Evolutionary conservation across 92 coral and sea anemone species (phyloP), one percentile per base, ranked within the genome.

Genomic region (Heliopora coerulea): DNA sequence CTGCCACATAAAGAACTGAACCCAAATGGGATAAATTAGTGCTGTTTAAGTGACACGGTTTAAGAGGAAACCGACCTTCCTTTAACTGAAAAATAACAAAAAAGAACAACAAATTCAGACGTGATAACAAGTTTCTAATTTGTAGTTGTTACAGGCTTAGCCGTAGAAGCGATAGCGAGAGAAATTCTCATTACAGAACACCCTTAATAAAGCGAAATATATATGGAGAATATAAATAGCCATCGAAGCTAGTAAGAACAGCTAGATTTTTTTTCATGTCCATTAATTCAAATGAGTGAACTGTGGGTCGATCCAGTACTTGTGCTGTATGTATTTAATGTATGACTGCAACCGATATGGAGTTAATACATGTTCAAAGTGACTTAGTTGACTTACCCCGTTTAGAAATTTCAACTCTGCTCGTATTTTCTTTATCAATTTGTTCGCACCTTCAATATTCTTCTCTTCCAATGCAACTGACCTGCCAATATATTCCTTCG

Each of bases 11-110:
- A 42, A 92, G 73, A 32, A 89, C 88, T 66, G 87, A 89, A 21
- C 87, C 88, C 65, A 92, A 70, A 67, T 89, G 95, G 26, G 86
- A 59, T 0, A 92, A 88, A 77, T 92, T 92, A 40, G 96, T 89
- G 76, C 97, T 89, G 60, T 89, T 86, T 14, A 89, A 78, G 39
- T 89, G 91, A 21, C 90, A 78, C 17, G 66, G 58, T 49, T 87
- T 81, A 27, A 89, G 60, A 8, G 88, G 82, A 21, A 39, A 49
- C 25, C 76, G 61, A 46, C 25, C 72, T 11, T 79, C 58, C 41
- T 31, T 48, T 29, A 91, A 65, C 91, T 89, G 73, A 19, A 14
- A 19, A 19, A 68, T n/a, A 30, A 54, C 8, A 46, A 17, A 25
- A 29, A 33, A 24, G 14, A 15, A 46, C 2, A 46, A 46, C 52